Percentiles rank a stretch among this genome's conserved stretches.
Evolutionary conservation across 2,113 vertebrate genomes (phyloP).

Genomic region (Arvicanthis niloticus): DNA sequence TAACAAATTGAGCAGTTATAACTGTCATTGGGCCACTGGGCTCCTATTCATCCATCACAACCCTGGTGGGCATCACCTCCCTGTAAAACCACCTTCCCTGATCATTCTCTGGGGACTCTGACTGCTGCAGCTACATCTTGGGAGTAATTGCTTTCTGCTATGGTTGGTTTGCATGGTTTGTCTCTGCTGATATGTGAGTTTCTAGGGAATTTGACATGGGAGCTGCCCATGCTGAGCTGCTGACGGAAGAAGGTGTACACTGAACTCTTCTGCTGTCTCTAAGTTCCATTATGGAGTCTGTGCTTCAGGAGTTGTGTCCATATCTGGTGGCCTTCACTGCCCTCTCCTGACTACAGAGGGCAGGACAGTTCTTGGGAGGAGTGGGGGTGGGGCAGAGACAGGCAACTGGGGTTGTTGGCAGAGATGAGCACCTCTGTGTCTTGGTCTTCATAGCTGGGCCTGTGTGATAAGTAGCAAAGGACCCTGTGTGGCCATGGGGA

Average conservation of each 20-base stretch:
- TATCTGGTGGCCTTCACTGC: slow-evolving; percentile 72
- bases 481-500: not conserved
- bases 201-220: not conserved
- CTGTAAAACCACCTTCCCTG: not conserved
- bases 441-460: not conserved
- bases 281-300: not conserved
- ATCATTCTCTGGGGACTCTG: not conserved
- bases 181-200: not conserved
- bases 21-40: too few relatives aligned
- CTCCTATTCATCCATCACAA: slow-evolving; percentile 11
- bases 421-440: not conserved
- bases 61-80: not conserved
- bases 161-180: fast-evolving
- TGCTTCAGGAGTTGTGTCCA: not conserved
- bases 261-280: not conserved
- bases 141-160: not conserved
- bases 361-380: not conserved
- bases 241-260: fast-evolving
- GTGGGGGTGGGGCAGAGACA: not conserved
- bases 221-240: not conserved
- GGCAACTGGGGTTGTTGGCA: not conserved
- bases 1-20: not conserved
- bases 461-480: not conserved
- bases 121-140: not conserved
- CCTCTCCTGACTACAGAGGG: slow-evolving; percentile 67